These are phyloP conservation scores for Phataginus tricuspis DNA, from an alignment of 2,797 vertebrate genomes.

Conservation along the genomic window DNA sequence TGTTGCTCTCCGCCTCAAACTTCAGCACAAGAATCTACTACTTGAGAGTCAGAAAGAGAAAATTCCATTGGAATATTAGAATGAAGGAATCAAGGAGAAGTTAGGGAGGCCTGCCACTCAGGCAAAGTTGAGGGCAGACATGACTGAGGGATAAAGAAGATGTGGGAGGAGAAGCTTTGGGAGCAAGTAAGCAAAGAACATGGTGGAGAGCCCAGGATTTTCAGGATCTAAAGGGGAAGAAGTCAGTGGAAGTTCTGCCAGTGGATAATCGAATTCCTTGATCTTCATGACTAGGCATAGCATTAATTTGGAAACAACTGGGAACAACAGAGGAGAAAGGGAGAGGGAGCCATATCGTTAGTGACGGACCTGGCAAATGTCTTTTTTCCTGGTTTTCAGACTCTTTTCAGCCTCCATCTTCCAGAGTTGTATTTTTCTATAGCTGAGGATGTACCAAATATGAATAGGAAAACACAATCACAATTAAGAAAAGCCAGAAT, in stretches of 20 bases:
- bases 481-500: not conserved
- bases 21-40: not conserved
- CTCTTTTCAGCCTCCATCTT: not conserved
- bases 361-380: not conserved
- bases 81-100: not conserved
- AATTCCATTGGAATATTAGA: not conserved
- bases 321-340: not conserved
- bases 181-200: not conserved
- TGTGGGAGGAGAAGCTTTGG: not conserved
- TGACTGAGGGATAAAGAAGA: not conserved
- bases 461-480: not conserved
- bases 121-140: not conserved
- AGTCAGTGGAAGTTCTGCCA: not conserved
- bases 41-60: not conserved
- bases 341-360: not conserved
- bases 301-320: not conserved
- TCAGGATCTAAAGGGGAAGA: not conserved
- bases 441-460: not conserved
- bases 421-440: not conserved
- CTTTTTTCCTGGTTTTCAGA: constrained; percentile 2
- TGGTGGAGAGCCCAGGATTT: not conserved
- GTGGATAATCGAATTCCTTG: not conserved
- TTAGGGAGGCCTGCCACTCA: not conserved
- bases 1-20: not conserved
- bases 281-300: not conserved